A percentile compares a stretch with the other conserved stretches of the same genome.
Conservation (phyloP, 2,888 invertebrate genomes). For the Scaptomyza flava region DNA sequence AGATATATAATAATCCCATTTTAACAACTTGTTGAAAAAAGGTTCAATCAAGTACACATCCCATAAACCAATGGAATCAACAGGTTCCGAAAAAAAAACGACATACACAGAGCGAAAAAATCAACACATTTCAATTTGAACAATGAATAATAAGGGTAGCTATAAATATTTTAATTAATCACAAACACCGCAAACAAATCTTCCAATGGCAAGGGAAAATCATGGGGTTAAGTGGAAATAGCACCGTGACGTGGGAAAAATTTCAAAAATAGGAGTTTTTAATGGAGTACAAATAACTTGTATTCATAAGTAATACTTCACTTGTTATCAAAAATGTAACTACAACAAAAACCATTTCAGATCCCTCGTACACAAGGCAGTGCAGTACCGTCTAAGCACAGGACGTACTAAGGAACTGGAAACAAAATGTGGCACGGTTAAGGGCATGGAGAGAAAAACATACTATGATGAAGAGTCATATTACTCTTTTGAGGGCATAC, state of each 20-base stretch:
- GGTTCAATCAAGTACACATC: neutral
- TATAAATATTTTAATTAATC: too few species aligned
- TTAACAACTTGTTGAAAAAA: neutral
- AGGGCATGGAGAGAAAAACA: slow-evolving; percentile 73
- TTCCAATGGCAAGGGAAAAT: too few species aligned
- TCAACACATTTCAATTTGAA: too few species aligned
- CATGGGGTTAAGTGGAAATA: too few species aligned
- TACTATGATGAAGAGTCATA: slow-evolving; percentile 68
- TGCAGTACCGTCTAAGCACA: slow-evolving; percentile 70
- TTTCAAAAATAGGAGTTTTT: too few species aligned
- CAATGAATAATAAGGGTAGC: too few species aligned
- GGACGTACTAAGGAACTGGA: slow-evolving; percentile 66
- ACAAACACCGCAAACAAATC: too few species aligned
- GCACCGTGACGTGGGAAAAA: too few species aligned
- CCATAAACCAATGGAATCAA: neutral
- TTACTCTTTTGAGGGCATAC: slow-evolving; percentile 82
- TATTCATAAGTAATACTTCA: neutral
- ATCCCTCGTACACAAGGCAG: slow-evolving; percentile 65
- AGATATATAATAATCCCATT: neutral
- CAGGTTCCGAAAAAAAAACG: neutral
- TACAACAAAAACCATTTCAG: slow-evolving; percentile 38
- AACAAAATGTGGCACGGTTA: slow-evolving; percentile 76
- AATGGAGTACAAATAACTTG: too few species aligned
- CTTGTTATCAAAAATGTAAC: neutral
- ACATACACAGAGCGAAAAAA: neutral